Base-by-base conservation (phyloP, 2,113 vertebrate species). In the Apeltes quadracus region DNA sequence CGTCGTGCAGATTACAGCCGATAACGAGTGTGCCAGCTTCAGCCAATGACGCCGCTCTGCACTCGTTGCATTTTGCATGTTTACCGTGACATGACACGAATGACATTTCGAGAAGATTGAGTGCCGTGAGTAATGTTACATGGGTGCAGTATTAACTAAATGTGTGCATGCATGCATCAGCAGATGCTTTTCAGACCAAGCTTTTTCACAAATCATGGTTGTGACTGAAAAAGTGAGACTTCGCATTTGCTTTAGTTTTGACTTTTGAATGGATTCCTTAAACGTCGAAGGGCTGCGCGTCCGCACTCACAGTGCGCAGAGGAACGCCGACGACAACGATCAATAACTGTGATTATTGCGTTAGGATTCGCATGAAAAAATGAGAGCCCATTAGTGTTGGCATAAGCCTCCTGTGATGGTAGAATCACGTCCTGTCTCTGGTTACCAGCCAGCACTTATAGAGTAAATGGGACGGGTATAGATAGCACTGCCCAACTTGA, bases 1-100 rank as follows among this genome's bases (percentile, higher is more conserved):
- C 43, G 23, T 68, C 59, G 44, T 61, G 58, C 25, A 25, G 50
- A 85, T 65, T 20, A 53, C 34, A 32, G 76, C 71, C 27, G 43
- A 61, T 41, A 50, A 56, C 61, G 64, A 69, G 39, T 38, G 9
- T 11, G 27, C 20, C 14, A 20, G 63, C 44, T 69, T 76, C 57
- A 75, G 75, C 78, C 8, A 61, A 61, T 13, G n/a, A 44, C 53
- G 54, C 54, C 38, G 22, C 41, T 61, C 16, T 20, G 65, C 41
- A 27, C 75, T 58, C 18, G 0, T 46, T 38, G 27, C 55, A 61
- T 34, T 11, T 16, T 13, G 16, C 46, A 23, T 53, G 15, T n/a
- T 34, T 5, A 69, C 5, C 51, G n/a, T n/a, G n/a, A n/a, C n/a
- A n/a, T n/a, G n/a, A n/a, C n/a, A 34, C 7, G 4, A 9, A 56